Percentiles rank a stretch among this genome's conserved stretches.
Evolutionary conservation across 2,888 invertebrate species (phyloP).

Genomic region (Callyntrura guangdongensis): DNA sequence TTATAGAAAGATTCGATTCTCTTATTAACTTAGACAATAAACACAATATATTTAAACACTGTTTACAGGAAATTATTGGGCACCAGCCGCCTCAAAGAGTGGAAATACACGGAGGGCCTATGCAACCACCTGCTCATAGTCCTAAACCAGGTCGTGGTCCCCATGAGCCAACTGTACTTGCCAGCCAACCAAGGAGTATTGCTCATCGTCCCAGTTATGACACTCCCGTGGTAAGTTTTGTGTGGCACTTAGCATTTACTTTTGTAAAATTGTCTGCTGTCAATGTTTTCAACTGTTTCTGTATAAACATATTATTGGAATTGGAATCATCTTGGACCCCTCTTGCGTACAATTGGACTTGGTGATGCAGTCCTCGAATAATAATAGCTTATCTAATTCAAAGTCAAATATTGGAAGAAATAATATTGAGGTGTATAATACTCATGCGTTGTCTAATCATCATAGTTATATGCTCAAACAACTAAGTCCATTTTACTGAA

Average conservation of each 20-base stretch:
- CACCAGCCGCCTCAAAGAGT: slow-evolving; percentile 79
- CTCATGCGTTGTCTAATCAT: slow-evolving; percentile 73
- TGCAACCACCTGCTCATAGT: slow-evolving; percentile 83
- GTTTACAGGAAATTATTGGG: slow-evolving; percentile 78
- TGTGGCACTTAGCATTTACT: background rate
- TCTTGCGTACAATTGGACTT: slow-evolving; percentile 81
- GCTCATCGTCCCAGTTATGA: slow-evolving; percentile 80
- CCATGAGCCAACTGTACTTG: slow-evolving; percentile 81
- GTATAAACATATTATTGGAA: slow-evolving; percentile 53
- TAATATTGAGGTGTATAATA: slow-evolving; percentile 73
- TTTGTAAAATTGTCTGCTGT: slow-evolving; percentile 32
- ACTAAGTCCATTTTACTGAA: slow-evolving; percentile 78
- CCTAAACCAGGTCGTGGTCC: slow-evolving; percentile 83
- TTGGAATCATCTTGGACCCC: slow-evolving; percentile 66
- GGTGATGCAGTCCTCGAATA: slow-evolving; percentile 79
- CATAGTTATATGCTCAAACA: slow-evolving; percentile 63
- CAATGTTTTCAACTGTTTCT: slow-evolving; percentile 47
- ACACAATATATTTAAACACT: no score
- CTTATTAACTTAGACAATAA: background rate
- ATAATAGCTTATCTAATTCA: slow-evolving; percentile 77
- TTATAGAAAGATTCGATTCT: background rate
- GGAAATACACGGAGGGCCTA: slow-evolving; percentile 81
- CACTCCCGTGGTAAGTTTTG: slow-evolving; percentile 80
- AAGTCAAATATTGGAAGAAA: slow-evolving; percentile 75
- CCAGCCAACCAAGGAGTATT: slow-evolving; percentile 77